A percentile compares a stretch with the other conserved stretches of the same genome.
Evolutionary conservation across 2,888 invertebrate species (phyloP).

Genomic region (Stenolophus ochropezus): DNA sequence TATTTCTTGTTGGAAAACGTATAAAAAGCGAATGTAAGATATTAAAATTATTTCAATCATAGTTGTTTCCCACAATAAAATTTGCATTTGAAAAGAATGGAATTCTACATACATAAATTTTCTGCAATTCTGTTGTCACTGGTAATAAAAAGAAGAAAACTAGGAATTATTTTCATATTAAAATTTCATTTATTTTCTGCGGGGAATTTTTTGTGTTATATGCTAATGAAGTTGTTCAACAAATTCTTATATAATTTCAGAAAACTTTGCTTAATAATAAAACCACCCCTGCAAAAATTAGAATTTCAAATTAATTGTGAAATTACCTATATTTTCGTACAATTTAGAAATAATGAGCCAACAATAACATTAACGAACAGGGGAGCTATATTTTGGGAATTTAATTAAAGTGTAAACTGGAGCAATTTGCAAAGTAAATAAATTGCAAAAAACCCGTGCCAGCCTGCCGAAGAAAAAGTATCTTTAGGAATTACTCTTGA

Average conservation of each 20-base stretch:
- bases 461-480: not conserved
- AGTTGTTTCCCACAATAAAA: not conserved
- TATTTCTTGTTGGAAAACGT: not conserved
- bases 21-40: not conserved
- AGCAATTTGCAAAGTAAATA: not conserved
- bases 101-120: not conserved
- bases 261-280: not conserved
- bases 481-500: not conserved
- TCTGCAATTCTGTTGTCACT: not conserved
- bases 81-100: not conserved
- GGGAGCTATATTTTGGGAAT: not conserved
- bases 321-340: not conserved
- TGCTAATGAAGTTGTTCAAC: not conserved
- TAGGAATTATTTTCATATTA: not conserved
- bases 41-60: slow-evolving; percentile 15
- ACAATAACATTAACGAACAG: not conserved
- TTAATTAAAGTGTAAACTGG: not conserved
- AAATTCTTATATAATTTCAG: not conserved
- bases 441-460: not conserved
- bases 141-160: not conserved
- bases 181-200: not conserved
- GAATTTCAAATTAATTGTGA: slow-evolving; percentile 7
- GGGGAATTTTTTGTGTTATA: not conserved
- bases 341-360: slow-evolving; percentile 3
- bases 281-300: not conserved